phyloP scores from a whole-genome alignment of 1,140 invertebrate genomes.

The Anadara kagoshimensis region DNA sequence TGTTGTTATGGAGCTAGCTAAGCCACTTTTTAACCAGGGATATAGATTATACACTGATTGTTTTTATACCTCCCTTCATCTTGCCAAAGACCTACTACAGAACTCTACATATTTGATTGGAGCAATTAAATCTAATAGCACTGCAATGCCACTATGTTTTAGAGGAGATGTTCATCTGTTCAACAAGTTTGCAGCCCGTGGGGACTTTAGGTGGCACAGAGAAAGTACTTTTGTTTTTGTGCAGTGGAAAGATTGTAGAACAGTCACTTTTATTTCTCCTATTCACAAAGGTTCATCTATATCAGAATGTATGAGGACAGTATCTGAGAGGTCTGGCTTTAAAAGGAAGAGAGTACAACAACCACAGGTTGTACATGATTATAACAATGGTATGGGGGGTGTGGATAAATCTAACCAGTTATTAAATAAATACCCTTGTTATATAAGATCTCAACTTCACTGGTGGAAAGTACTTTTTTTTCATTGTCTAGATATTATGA shows the following conservation, averaged over 20 bases:
- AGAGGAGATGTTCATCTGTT: background rate
- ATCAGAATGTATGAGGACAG: background rate
- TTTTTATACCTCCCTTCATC: no score
- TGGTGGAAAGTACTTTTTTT: slow-evolving; percentile 17
- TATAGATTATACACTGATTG: no score
- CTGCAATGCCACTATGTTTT: slow-evolving; percentile 8
- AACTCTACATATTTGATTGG: background rate
- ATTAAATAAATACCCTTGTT: background rate
- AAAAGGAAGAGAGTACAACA: slow-evolving; percentile 3
- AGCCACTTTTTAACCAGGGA: no score
- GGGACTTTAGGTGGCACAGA: slow-evolving; percentile 10
- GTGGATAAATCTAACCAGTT: slow-evolving; percentile 10
- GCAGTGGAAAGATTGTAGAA: slow-evolving; percentile 14
- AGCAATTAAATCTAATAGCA: background rate
- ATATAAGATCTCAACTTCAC: slow-evolving; percentile 7
- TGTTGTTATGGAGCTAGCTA: slow-evolving; percentile 5
- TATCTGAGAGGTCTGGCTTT: background rate
- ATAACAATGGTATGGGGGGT: slow-evolving; percentile 15
- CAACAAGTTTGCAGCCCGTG: background rate
- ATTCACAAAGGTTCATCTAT: background rate
- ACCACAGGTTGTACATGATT: background rate
- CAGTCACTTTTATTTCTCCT: slow-evolving; percentile 3
- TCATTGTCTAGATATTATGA: slow-evolving; percentile 14
- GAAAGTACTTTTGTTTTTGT: slow-evolving; percentile 4
- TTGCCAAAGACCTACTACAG: no score